Conservation (phyloP, 2,797 vertebrate species). For the Lepidocolaptes lacrymiger region DNA sequence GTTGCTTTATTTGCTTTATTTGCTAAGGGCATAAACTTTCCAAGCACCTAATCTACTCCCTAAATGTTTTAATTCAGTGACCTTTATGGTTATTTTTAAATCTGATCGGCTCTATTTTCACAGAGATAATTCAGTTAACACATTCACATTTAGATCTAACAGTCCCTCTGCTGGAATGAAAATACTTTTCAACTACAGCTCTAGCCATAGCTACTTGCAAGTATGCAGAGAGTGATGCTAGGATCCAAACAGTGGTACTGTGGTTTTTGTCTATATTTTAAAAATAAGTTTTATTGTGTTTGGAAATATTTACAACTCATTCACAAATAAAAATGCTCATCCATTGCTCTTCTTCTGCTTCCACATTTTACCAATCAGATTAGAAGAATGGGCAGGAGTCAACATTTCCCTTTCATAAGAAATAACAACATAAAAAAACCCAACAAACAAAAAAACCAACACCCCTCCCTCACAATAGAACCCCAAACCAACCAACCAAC, state of each 20-base stretch:
- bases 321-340: background rate
- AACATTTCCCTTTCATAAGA: background rate
- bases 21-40: background rate
- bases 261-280: background rate
- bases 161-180: background rate
- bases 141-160: background rate
- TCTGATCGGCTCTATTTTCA: background rate
- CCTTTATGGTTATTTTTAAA: constrained; percentile 8
- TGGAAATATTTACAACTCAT: background rate
- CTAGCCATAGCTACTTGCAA: background rate
- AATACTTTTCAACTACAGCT: background rate
- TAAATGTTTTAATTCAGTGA: constrained; percentile 2
- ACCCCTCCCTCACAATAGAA: no score
- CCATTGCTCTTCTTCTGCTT: background rate
- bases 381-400: background rate
- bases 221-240: background rate
- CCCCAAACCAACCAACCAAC: no score
- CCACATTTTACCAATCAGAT: background rate
- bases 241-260: background rate
- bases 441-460: background rate
- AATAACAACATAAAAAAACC: background rate
- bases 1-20: background rate
- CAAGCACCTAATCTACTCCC: background rate
- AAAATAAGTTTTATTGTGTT: background rate
- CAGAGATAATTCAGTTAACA: constrained; percentile 13